Percentiles rank a stretch among this genome's conserved stretches.
Evolutionary conservation across 2,888 invertebrate species (phyloP).

Genomic region (Platerodrilus igneus): DNA sequence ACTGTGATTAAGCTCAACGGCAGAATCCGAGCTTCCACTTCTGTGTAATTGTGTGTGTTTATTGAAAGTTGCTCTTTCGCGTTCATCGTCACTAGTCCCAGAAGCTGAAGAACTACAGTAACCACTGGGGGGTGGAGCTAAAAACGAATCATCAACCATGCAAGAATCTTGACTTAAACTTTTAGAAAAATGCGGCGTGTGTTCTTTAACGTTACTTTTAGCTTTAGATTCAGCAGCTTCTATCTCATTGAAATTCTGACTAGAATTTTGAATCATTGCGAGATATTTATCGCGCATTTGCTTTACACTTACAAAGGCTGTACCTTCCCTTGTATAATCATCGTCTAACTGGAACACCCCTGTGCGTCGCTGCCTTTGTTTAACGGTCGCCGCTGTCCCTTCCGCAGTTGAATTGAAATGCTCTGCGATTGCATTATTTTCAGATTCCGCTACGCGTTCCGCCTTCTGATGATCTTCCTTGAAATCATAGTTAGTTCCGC

Average conservation of each 20-base stretch:
- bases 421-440: no score
- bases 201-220: no score
- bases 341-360: conserved; percentile 38
- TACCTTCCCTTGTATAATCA: conserved; percentile 23
- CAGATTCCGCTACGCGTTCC: conserved; percentile 17
- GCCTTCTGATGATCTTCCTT: conserved; percentile 29
- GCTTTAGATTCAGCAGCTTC: not conserved
- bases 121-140: conserved; percentile 42
- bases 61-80: conserved; percentile 32
- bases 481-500: conserved; percentile 11
- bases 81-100: conserved; percentile 44
- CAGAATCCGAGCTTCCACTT: conserved; percentile 53
- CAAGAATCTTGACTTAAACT: conserved; percentile 5
- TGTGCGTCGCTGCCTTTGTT: conserved; percentile 38
- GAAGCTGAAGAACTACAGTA: conserved; percentile 43
- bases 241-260: conserved; percentile 29
- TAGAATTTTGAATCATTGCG: conserved; percentile 39
- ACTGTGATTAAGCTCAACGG: conserved; percentile 47
- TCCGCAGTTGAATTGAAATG: no score
- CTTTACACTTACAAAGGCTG: conserved; percentile 40
- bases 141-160: conserved; percentile 29
- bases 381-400: conserved; percentile 3
- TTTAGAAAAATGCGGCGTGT: no score
- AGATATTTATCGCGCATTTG: conserved; percentile 39
- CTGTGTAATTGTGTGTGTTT: conserved; percentile 41